phyloP scores from a whole-genome alignment of 2,113 vertebrate species.

The Tapirus terrestris region DNA sequence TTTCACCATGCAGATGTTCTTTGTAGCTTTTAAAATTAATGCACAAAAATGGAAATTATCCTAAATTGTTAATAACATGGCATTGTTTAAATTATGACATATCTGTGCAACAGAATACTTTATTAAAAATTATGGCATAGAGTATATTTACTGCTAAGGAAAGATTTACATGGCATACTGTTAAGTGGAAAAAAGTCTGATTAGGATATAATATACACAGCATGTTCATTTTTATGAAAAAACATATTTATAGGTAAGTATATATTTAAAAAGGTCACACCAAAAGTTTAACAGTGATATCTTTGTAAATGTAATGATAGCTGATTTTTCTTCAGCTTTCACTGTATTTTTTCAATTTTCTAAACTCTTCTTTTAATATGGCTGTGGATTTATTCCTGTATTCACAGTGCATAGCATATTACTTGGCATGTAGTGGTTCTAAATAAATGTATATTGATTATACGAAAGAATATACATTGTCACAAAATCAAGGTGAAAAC shows the following conservation, averaged over 20 bases:
- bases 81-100: neutral
- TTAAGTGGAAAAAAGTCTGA: neutral
- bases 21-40: neutral
- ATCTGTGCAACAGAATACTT: neutral
- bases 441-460: neutral
- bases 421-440: neutral
- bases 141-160: neutral
- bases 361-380: neutral
- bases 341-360: neutral
- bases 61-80: neutral
- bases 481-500: conserved; percentile 13
- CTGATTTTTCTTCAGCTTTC: neutral
- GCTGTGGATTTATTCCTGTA: neutral
- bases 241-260: neutral
- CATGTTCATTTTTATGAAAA: neutral
- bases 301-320: neutral
- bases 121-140: neutral
- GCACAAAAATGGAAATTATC: neutral
- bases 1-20: neutral
- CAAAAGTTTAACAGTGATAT: neutral
- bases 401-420: neutral
- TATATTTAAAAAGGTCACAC: neutral
- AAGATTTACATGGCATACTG: neutral
- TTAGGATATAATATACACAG: neutral
- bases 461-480: neutral